A percentile compares a stretch with the other conserved stretches of the same genome.
Evolutionary conservation across 2,113 vertebrate species (phyloP).

Genomic region (Erythrocercus mccallii): DNA sequence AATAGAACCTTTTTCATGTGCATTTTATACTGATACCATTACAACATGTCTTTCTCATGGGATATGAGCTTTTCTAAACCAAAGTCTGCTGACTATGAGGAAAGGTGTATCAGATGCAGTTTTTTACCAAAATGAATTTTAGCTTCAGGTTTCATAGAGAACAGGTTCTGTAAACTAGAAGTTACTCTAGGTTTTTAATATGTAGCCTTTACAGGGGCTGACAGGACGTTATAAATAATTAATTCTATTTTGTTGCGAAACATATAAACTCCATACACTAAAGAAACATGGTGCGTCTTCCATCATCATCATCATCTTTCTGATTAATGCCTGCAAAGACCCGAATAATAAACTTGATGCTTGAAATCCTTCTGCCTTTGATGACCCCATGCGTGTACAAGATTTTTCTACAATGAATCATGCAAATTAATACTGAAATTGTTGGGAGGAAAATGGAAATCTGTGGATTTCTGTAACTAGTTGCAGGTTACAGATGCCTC

Average conservation of each 20-base stretch:
- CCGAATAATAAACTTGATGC: background rate
- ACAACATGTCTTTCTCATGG: background rate
- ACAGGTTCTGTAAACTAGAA: background rate
- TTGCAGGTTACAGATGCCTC: background rate
- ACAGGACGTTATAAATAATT: background rate
- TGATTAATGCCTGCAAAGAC: background rate
- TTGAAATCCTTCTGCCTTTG: background rate
- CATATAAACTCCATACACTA: background rate
- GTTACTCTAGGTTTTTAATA: background rate
- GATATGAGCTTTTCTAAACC: background rate
- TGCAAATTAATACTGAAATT: background rate
- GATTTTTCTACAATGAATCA: background rate
- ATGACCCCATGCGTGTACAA: background rate
- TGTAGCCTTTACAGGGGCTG: background rate
- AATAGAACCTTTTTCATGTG: background rate
- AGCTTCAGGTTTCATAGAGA: background rate
- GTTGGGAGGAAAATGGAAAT: background rate
- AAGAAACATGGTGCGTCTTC: background rate
- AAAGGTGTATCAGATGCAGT: background rate
- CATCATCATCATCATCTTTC: background rate
- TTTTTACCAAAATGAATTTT: background rate
- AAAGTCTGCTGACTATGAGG: background rate
- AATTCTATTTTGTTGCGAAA: background rate
- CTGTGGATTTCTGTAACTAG: background rate
- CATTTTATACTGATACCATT: background rate